phyloP scores from a whole-genome alignment of 2,797 vertebrate genomes.

The Limosa lapponica region DNA sequence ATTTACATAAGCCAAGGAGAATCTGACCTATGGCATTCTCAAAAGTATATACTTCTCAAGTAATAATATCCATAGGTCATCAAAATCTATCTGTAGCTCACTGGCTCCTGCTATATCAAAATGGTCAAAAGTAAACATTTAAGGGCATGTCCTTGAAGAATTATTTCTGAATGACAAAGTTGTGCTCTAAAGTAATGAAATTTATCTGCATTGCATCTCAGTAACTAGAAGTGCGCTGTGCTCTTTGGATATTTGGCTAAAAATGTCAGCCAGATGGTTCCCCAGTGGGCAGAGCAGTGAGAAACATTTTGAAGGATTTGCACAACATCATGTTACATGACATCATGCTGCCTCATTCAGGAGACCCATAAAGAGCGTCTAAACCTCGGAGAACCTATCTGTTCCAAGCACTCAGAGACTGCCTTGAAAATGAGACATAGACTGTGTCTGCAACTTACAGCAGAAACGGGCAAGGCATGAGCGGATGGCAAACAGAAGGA shows the following conservation, averaged over 20 bases:
- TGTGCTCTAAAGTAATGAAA: constrained; percentile 1
- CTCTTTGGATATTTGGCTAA: constrained; percentile 46
- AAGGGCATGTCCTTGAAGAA: not conserved
- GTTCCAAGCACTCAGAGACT: not conserved
- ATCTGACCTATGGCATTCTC: not conserved
- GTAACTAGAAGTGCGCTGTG: constrained; percentile 40
- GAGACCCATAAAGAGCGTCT: constrained; percentile 23
- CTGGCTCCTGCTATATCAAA: not conserved
- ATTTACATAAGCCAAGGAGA: not conserved
- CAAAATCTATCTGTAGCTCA: not conserved
- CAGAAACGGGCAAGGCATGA: not conserved
- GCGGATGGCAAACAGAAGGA: not conserved
- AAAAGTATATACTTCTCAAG: not conserved
- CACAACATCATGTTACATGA: constrained; percentile 73
- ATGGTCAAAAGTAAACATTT: not conserved
- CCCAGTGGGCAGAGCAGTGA: not conserved
- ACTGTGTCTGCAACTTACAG: not conserved
- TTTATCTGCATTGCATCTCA: constrained; percentile 48
- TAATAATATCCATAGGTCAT: not conserved
- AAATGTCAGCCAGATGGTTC: constrained; percentile 60
- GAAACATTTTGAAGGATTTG: constrained; percentile 63
- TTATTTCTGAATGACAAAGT: constrained; percentile 40
- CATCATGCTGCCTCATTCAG: constrained; percentile 65
- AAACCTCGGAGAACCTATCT: not conserved
- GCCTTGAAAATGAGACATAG: not conserved